Conservation (phyloP, 2,888 invertebrate genomes). For the Eupithecia abbreviata region DNA sequence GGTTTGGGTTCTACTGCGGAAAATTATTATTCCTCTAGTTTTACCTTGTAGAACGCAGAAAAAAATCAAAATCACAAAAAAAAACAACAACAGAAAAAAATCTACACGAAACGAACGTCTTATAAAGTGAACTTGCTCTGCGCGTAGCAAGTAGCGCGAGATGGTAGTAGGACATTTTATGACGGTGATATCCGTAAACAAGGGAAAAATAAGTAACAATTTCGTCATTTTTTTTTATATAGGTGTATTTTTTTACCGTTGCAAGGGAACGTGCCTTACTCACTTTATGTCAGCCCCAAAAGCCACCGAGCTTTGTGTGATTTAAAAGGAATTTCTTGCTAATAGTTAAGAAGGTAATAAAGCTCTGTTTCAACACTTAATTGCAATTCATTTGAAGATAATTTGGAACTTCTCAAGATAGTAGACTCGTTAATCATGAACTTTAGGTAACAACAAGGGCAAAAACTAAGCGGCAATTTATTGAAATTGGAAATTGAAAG, state of each 20-base stretch:
- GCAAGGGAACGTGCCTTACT: not conserved
- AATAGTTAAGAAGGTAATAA: not conserved
- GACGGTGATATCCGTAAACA: not conserved
- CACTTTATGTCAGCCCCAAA: not conserved
- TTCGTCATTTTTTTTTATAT: not conserved
- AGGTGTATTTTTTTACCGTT: not conserved
- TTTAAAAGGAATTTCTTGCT: not conserved
- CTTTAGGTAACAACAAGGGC: not conserved
- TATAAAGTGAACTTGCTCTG: not conserved
- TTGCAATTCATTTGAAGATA: slow-evolving; percentile 1
- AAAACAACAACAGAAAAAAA: not conserved
- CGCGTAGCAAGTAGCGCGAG: not conserved
- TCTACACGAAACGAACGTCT: not conserved
- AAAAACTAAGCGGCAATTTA: not conserved
- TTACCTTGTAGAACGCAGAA: no score
- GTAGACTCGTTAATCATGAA: not conserved
- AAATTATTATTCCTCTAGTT: no score
- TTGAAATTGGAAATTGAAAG: slow-evolving; percentile 1
- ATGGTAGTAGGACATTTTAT: not conserved
- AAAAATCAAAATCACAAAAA: no score
- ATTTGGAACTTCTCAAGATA: not conserved
- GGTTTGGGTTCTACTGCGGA: no score
- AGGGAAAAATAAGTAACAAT: not conserved
- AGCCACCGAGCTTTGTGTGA: not conserved
- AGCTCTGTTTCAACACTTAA: not conserved